These are phyloP conservation scores for Phenacoccus solenopsis DNA, from an alignment of 1,140 invertebrate species.

Conservation along the genomic window DNA sequence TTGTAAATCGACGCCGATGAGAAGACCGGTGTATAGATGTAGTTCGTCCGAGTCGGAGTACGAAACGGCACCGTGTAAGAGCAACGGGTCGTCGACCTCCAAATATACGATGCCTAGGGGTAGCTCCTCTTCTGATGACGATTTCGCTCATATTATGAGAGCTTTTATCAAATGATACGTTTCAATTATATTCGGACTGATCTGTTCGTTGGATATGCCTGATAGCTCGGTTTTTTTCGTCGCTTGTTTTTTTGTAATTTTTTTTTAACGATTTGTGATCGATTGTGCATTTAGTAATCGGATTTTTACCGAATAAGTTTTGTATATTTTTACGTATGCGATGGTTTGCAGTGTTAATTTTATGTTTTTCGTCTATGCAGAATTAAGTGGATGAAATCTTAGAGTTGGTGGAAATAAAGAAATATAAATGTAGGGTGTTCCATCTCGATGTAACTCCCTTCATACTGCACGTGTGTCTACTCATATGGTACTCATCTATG, in stretches of 20 bases:
- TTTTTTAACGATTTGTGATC: background rate
- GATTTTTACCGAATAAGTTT: no score
- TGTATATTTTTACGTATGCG: no score
- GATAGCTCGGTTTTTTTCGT: background rate
- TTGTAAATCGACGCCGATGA: slow-evolving; percentile 6
- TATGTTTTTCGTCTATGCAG: no score
- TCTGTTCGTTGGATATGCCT: background rate
- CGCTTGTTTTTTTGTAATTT: background rate
- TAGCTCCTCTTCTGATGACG: background rate
- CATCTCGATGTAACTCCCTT: no score
- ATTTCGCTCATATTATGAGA: slow-evolving; percentile 4
- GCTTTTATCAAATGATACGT: background rate
- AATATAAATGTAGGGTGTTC: no score
- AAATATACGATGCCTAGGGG: background rate
- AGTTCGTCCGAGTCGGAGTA: slow-evolving; percentile 25
- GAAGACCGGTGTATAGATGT: slow-evolving; percentile 15
- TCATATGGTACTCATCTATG: no score
- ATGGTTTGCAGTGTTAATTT: no score
- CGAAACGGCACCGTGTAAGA: slow-evolving; percentile 7
- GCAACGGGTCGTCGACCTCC: background rate
- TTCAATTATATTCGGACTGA: background rate
- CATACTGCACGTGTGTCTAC: no score
- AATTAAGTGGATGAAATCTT: no score
- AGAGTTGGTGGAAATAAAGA: no score
- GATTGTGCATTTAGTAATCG: background rate